Evolutionary conservation across 2,797 vertebrate species (phyloP), one percentile per base, ranked within the genome.

Genomic region (Arnoldichthys spilopterus): DNA sequence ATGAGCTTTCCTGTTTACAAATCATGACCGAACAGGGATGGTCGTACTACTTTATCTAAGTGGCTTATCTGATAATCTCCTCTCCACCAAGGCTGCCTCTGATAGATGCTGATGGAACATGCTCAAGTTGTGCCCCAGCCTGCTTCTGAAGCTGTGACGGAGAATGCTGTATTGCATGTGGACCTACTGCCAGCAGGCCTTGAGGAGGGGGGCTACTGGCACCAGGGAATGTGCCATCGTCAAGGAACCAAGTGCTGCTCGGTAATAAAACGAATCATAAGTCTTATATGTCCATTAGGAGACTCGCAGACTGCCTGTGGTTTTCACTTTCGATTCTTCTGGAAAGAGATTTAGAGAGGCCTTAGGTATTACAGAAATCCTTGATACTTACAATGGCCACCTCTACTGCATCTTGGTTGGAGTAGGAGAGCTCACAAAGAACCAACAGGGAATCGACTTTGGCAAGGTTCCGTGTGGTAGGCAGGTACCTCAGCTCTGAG

Each of bases 401-500:
- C 87, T 98, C 96, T 34, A 99, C 94, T 0, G 96, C 95, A 0
- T 96, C 95, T 77, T 91, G 93, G 76, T 92, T 94, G 0, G 94
- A 93, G 77, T 92, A 92, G 0, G 96, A 95, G 1, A 95, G 89
- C 82, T 97, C 97, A 84, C 98, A 99, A 9, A 98, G 87, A 81
- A 99, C 89, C 84, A 97, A 88, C 0, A 99, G 93, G 56, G 90
- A 76, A 71, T 93, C 95, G 34, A 97, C 96, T 24, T 89, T 94
- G 6, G 97, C 96, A 82, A 96, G 88, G 0, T 88, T 91, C 80
- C 95, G 90, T 0, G 93, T 93, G 61, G 94, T 94, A 0, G 95
- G 95, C 73, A 98, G 92, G 84, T 97, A 96, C 37, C 96, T 94
- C 81, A 99, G 94, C 87, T 98, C 96, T 0, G 94, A 95, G 88